These are phyloP conservation scores for Drosophila pectinifera DNA, from an alignment of 1,140 invertebrate genomes.

Conservation along the genomic window DNA sequence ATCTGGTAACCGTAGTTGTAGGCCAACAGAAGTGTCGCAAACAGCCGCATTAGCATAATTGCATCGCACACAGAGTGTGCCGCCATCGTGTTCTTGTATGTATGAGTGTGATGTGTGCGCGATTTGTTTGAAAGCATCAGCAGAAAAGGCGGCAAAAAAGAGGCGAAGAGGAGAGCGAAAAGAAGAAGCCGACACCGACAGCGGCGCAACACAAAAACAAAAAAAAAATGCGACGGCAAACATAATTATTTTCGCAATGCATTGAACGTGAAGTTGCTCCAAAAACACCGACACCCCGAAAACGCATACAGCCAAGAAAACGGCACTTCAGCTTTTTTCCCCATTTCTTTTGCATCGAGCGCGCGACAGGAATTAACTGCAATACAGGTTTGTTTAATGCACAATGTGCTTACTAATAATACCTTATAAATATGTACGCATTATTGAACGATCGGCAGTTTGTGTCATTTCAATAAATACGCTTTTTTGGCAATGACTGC, in stretches of 20 bases:
- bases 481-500: conserved; percentile 24
- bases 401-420: conserved; percentile 51
- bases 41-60: conserved; percentile 50
- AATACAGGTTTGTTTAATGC: conserved; percentile 77
- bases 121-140: conserved; percentile 66
- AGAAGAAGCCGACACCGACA: conserved; percentile 30
- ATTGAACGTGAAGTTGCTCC: conserved; percentile 61
- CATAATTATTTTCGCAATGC: conserved; percentile 76
- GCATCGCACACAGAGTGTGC: conserved; percentile 28
- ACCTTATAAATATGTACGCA: conserved; percentile 31
- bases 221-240: conserved; percentile 75
- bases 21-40: conserved; percentile 35
- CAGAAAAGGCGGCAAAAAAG: conserved; percentile 78
- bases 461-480: conserved; percentile 49
- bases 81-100: conserved; percentile 29
- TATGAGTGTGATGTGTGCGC: conserved; percentile 21
- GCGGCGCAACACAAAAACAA: conserved; percentile 29
- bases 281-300: conserved; percentile 51
- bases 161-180: conserved; percentile 29
- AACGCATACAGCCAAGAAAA: conserved; percentile 46
- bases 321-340: conserved; percentile 36
- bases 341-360: conserved; percentile 50
- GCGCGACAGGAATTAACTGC: conserved; percentile 64
- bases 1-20: conserved; percentile 30
- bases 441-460: conserved; percentile 37